Evolutionary conservation across 2,888 invertebrate genomes (phyloP), one percentile per base, ranked within the genome.

Genomic region (Caenorhabditis doughertyi): DNA sequence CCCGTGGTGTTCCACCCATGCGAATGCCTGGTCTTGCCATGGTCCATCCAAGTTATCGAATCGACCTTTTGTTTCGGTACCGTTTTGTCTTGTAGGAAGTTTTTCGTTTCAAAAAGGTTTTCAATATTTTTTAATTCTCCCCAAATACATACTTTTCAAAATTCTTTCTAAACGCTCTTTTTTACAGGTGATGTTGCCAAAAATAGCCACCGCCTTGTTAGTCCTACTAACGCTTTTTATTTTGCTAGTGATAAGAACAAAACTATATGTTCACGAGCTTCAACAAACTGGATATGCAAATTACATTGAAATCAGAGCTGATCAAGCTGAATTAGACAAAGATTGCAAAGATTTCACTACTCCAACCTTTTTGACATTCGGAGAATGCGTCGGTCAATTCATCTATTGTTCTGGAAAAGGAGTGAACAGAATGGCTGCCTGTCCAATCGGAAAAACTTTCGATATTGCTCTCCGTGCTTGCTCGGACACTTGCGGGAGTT

Each of bases 321-420:
- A n/a, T 25, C 73, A 82, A 72, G 67, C 53, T 25, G 67, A 73
- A 51, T 68, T 79, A 29, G 73, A 77, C 39, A 55, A 53, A 13
- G 51, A 60, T 39, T 81, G 84, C 44, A 44, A 67, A 13, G 16
- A 42, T n/a, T 51, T 27, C 18, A 70, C 47, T n/a, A 53, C 47
- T n/a, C 77, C 82, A 35, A 67, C 76, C 0, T 64, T 83, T 47
- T 64, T 85, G 25, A 82, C 80, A 2, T 74, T 86, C n/a, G 87
- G 87, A 49, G 51, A 80, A 11, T 87, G 87, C 56, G 74, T 79
- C 64, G 74, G 74, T 62, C 80, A 87, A 55, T 87, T 87, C 67
- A 72, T 86, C 49, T 84, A 84, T 51, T 87, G 87, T 56, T 74
- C 74, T 42, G 80, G 79, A n/a, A 74, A 67, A 11, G 76, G 80